These are phyloP conservation scores for Tridacna crocea DNA, from an alignment of 2,888 invertebrate genomes.

Conservation along the genomic window DNA sequence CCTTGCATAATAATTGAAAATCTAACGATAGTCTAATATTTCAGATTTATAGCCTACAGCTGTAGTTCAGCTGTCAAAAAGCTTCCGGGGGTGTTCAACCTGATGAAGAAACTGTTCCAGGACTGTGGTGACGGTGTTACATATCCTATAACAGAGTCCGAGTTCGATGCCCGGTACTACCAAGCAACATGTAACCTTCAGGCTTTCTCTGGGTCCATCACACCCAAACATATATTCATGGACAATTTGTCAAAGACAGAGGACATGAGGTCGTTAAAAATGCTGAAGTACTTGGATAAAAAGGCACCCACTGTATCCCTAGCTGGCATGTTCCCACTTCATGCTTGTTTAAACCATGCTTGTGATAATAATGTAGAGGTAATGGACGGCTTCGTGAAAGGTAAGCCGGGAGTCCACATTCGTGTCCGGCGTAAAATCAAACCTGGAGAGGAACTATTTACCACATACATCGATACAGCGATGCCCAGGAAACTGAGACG, in stretches of 20 bases:
- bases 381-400: slow-evolving; percentile 69
- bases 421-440: slow-evolving; percentile 73
- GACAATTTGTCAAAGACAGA: slow-evolving; percentile 59
- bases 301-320: slow-evolving; percentile 70
- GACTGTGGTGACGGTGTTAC: slow-evolving; percentile 70
- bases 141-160: slow-evolving; percentile 74
- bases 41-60: slow-evolving; percentile 78
- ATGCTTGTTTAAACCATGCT: slow-evolving; percentile 79
- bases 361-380: slow-evolving; percentile 79
- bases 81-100: slow-evolving; percentile 68
- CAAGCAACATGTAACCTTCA: slow-evolving; percentile 81
- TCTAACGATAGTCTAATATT: not conserved
- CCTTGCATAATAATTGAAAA: too few relatives aligned
- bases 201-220: slow-evolving; percentile 71
- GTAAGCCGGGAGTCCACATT: slow-evolving; percentile 73
- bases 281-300: slow-evolving; percentile 66
- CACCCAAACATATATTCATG: slow-evolving; percentile 72
- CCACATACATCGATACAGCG: slow-evolving; percentile 78
- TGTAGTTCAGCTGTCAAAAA: slow-evolving; percentile 66
- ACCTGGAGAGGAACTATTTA: slow-evolving; percentile 75
- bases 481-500: slow-evolving; percentile 75
- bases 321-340: slow-evolving; percentile 78
- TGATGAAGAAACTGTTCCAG: slow-evolving; percentile 71
- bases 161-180: slow-evolving; percentile 78
- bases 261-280: slow-evolving; percentile 63